phyloP scores from a whole-genome alignment of 2,797 vertebrate genomes.

The Syncerus caffer region DNA sequence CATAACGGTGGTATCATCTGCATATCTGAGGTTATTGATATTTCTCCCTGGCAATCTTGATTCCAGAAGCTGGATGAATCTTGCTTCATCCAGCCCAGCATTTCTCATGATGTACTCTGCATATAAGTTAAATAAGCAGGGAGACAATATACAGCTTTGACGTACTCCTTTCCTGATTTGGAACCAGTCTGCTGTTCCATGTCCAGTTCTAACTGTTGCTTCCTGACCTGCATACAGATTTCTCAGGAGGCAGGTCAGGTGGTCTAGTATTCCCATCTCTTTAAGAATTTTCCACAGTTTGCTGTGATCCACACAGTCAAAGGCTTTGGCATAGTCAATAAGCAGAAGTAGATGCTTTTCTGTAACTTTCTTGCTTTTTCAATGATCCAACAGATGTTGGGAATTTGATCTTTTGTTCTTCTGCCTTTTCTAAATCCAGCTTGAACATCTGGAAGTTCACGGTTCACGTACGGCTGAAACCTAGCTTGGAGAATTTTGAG shows the following conservation, averaged over 20 bases:
- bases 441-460: background rate
- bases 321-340: background rate
- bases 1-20: background rate
- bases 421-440: background rate
- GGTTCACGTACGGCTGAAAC: background rate
- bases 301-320: background rate
- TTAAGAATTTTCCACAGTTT: background rate
- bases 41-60: fast-evolving
- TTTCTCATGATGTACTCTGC: background rate
- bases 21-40: background rate
- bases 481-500: background rate
- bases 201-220: background rate
- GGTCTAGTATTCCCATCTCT: background rate
- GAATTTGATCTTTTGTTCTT: background rate
- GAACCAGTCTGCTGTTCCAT: background rate
- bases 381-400: background rate
- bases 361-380: background rate
- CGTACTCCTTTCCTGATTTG: background rate
- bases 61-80: background rate
- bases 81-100: background rate
- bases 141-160: background rate
- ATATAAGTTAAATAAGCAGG: background rate
- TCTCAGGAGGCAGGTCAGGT: background rate
- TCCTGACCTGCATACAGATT: background rate
- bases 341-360: background rate